These are phyloP conservation scores for Ashinkailepas kermadecensis DNA, from an alignment of 2,888 invertebrate species.

Conservation along the genomic window DNA sequence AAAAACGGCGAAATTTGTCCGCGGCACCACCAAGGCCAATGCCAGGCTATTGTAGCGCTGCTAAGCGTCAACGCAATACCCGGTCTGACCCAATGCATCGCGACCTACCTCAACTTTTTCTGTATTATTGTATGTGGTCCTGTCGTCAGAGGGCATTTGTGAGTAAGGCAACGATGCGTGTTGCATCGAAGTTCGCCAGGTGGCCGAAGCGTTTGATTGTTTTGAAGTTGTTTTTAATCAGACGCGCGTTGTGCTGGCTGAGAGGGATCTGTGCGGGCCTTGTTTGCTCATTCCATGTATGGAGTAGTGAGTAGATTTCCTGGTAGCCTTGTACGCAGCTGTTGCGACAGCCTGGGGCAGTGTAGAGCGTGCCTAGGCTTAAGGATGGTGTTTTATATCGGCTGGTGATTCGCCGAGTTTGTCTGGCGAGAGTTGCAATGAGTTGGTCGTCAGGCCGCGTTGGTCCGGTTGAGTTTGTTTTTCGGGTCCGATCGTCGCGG, in stretches of 20 bases:
- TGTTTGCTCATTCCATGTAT: constrained; percentile 1
- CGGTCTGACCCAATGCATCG: neutral
- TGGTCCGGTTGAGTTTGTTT: neutral
- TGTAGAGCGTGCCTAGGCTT: neutral
- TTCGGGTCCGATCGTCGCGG: neutral
- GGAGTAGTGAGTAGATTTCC: constrained; percentile 11
- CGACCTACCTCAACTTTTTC: neutral
- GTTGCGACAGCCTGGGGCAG: neutral
- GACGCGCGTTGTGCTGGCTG: neutral
- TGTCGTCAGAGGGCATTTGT: neutral
- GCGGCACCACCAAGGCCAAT: no score
- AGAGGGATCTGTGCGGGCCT: neutral
- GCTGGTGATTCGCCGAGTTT: neutral
- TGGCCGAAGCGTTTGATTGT: neutral
- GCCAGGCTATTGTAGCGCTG: neutral
- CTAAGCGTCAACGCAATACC: neutral
- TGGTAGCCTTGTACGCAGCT: neutral
- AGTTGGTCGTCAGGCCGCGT: neutral
- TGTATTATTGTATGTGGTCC: neutral
- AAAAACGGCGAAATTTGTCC: no score
- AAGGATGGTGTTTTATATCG: neutral
- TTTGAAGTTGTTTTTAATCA: neutral
- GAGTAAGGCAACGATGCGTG: neutral
- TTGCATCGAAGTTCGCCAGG: no score
- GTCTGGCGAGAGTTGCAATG: neutral